phyloP scores from a whole-genome alignment of 2,797 vertebrate species.

The Podarcis lilfordi region DNA sequence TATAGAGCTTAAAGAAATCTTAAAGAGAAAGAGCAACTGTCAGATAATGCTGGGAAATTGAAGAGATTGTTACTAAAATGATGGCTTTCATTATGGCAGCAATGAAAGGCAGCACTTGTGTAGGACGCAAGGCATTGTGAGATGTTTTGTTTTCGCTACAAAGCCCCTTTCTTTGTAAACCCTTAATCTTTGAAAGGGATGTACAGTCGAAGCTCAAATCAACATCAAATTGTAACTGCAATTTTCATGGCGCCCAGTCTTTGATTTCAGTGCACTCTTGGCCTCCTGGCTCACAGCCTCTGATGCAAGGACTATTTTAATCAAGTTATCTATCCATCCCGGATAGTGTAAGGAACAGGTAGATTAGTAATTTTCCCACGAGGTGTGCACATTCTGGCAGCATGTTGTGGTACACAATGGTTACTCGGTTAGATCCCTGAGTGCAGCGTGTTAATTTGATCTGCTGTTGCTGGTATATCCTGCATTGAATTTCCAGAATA shows the following conservation, averaged over 20 bases:
- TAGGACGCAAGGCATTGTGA: not conserved
- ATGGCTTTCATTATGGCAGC: not conserved
- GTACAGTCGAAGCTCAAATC: not conserved
- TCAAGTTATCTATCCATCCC: not conserved
- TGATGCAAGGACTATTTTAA: not conserved
- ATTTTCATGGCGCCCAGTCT: not conserved
- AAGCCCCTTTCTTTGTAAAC: not conserved
- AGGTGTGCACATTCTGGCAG: too few species aligned
- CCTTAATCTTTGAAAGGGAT: not conserved
- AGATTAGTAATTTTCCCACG: not conserved
- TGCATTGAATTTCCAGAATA: too few species aligned
- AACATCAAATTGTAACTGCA: not conserved
- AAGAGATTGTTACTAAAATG: constrained; percentile 45
- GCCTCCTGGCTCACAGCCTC: not conserved
- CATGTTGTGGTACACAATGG: too few species aligned
- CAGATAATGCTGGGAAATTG: constrained; percentile 32
- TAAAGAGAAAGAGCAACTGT: constrained; percentile 26
- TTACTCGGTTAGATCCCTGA: too few species aligned
- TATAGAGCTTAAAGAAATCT: constrained; percentile 18
- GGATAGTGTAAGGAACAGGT: not conserved
- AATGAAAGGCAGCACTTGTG: not conserved
- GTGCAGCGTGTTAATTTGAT: too few species aligned
- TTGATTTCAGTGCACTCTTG: not conserved
- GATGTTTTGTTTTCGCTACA: not conserved
- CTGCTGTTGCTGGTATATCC: too few species aligned